phyloP scores from a whole-genome alignment of 2,888 invertebrate species.

The Pherbina coryleti region DNA sequence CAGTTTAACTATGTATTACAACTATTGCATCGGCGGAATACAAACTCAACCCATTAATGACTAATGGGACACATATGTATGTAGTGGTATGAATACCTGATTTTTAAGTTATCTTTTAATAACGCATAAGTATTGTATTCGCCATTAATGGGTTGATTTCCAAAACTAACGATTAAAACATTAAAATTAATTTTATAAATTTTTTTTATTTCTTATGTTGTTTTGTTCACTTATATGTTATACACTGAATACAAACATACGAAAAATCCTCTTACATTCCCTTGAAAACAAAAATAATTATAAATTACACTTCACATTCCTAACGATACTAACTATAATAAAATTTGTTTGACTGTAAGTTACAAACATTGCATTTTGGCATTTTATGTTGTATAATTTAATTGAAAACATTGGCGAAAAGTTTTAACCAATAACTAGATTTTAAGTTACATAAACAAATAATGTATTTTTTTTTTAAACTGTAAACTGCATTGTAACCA shows the following conservation, averaged over 20 bases:
- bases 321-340: not conserved
- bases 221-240: constrained; percentile 12
- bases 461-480: constrained; percentile 4
- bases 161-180: not conserved
- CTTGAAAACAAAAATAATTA: not conserved
- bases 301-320: not conserved
- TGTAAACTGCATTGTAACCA: constrained; percentile 12
- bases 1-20: not conserved
- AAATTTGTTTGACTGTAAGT: not conserved
- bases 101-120: too few relatives aligned
- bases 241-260: not conserved
- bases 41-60: not conserved
- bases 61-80: too few relatives aligned
- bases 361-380: not conserved
- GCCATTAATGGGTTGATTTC: not conserved
- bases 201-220: not conserved
- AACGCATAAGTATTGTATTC: too few relatives aligned
- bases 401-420: not conserved
- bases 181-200: not conserved
- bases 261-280: not conserved
- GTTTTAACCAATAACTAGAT: not conserved
- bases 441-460: constrained; percentile 1
- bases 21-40: not conserved
- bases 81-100: too few relatives aligned
- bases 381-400: not conserved